Evolutionary conservation across 2,888 invertebrate genomes (phyloP), one percentile per base, ranked within the genome.

Genomic region (Ligdia adustata): DNA sequence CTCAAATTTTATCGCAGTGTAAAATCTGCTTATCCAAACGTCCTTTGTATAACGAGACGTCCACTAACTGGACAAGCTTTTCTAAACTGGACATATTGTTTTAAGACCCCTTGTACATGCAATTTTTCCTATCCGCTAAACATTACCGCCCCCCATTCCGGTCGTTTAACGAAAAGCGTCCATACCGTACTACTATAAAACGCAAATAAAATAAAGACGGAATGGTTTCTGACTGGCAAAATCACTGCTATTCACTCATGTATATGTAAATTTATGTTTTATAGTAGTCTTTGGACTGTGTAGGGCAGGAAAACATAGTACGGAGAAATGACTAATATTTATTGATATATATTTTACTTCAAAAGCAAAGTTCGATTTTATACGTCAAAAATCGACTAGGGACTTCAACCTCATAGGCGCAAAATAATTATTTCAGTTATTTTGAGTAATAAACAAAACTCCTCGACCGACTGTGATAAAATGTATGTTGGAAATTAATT

Each of bases 261-360:
- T 71, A 67, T 73, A 82, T 77, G 81, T 69, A 75, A 80, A 82
- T 80, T 69, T 68, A 61, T 63, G 63, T 62, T 76, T 73, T 69
- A 72, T 64, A 66, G 57, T 60, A 52, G 56, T 33, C 28, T 43
- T 32, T 33, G 24, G 37, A 16, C 28, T 18, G 32, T 5, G 12
- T 1, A 26, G 20, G 26, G 41, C 7, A 12, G 35, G 11, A 7
- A 0, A 9, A 28, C n/a, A 39, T 34, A 39, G 39, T 34, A 28
- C 9, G 11, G 22, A 4, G 42, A 28, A 4, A n/a, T n/a, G n/a
- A n/a, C n/a, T n/a, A n/a, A n/a, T n/a, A n/a, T n/a, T n/a, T n/a
- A n/a, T n/a, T n/a, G n/a, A n/a, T n/a, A n/a, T n/a, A n/a, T n/a
- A n/a, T n/a, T n/a, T n/a, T n/a, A n/a, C n/a, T n/a, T n/a, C n/a